Evolutionary conservation across 2,797 vertebrate species (phyloP), one percentile per base, ranked within the genome.

Genomic region (Eulemur rubriventer): DNA sequence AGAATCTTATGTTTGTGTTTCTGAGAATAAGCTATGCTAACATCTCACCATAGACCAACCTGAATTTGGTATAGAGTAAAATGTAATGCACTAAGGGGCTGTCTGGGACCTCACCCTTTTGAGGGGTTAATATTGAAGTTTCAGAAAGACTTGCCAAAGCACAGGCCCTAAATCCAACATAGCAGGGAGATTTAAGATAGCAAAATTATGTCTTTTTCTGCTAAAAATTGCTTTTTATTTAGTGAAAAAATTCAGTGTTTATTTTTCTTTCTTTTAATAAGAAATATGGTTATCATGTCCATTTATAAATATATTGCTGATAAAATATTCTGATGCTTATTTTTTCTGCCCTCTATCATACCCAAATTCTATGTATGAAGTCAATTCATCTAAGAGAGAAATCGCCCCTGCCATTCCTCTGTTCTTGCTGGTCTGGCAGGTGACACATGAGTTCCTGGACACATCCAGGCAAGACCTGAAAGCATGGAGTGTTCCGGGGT

Each of bases 311-410:
- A 89, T 33, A 91, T 33, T 83, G 30, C 57, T 79, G 61, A 70
- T 79, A 69, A 95, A 86, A 91, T 89, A 52, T 43, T 1, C 4
- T 61, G 18, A 91, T 86, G 13, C 3, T 70, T 85, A 59, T 70
- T 91, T 94, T 96, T 86, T 70, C 61, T 91, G 75, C 46, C 46
- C 6, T 82, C 38, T 78, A 11, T 87, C 72, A n/a, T 43, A 86
- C 17, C 18, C 72, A 30, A 69, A 85, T 92, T 30, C 12, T 79
- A 70, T 89, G 79, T 89, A 67, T 84, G 10, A 59, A 86, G n/a
- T 94, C 52, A 95, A 69, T 75, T 94, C 75, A 72, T 35, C 24
- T 69, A 70, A 93, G 75, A 93, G 96, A 83, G 17, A 91, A 61
- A 63, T 35, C 7, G 14, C 13, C 28, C n/a, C 46, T 88, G 73